phyloP scores from a whole-genome alignment of 2,113 vertebrate species.

The Ciconia maguari region DNA sequence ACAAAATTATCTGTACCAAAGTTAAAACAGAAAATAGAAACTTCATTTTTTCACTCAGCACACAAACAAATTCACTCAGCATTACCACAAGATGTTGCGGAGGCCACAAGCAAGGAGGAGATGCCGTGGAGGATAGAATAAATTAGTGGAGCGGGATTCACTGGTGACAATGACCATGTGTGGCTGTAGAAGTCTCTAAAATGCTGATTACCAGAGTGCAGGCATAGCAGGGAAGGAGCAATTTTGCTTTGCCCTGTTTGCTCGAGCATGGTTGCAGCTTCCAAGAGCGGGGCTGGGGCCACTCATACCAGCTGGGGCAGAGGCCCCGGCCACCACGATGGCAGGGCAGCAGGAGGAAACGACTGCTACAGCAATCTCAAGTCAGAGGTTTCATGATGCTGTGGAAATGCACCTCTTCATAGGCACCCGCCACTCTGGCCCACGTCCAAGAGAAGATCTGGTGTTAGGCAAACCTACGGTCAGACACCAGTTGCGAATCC shows the following conservation, averaged over 20 bases:
- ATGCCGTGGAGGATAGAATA: neutral
- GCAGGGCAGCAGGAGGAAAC: neutral
- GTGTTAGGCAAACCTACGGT: neutral
- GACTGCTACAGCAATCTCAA: rapidly evolving
- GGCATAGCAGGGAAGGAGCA: neutral
- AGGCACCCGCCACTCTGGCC: neutral
- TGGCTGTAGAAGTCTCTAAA: neutral
- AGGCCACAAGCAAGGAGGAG: neutral
- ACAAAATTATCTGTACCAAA: neutral
- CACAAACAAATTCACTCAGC: neutral
- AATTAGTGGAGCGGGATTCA: neutral
- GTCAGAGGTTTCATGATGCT: rapidly evolving
- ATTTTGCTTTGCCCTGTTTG: neutral
- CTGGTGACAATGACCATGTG: neutral
- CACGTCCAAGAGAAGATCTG: neutral
- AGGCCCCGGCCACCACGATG: neutral
- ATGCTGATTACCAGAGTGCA: neutral
- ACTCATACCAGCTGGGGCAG: neutral
- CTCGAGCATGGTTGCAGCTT: neutral
- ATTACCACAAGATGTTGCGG: neutral
- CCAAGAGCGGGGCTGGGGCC: neutral
- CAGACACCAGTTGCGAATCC: neutral
- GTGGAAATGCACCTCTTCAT: neutral
- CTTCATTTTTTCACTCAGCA: neutral
- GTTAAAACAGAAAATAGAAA: neutral